Percentiles rank a stretch among this genome's conserved stretches.
phyloP scores from a whole-genome alignment of 2,888 invertebrate species.

The Aphodius sticticus region DNA sequence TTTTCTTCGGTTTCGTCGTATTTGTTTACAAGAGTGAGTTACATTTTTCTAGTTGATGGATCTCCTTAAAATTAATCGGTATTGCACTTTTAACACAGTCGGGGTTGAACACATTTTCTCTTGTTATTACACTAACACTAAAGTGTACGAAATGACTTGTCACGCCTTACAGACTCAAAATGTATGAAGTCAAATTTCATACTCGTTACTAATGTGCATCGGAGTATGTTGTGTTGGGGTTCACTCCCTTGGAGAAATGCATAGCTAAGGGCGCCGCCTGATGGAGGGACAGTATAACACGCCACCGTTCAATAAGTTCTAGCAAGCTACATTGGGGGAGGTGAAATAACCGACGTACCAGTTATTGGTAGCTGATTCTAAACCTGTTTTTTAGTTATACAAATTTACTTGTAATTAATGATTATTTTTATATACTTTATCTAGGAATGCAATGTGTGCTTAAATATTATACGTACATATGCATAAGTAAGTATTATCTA shows the following conservation, averaged over 20 bases:
- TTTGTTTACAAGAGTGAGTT: not conserved
- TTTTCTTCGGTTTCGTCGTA: slow-evolving; percentile 48
- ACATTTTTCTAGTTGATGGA: not conserved
- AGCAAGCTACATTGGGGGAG: slow-evolving; percentile 38
- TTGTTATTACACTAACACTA: slow-evolving; percentile 7
- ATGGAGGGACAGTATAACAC: slow-evolving; percentile 51
- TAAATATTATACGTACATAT: too few species aligned
- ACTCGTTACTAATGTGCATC: slow-evolving; percentile 13
- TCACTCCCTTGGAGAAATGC: slow-evolving; percentile 56
- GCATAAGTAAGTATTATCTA: too few species aligned
- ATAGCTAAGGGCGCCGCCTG: slow-evolving; percentile 53
- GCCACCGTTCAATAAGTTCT: slow-evolving; percentile 56
- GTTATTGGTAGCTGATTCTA: not conserved
- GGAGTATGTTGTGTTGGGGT: slow-evolving; percentile 52
- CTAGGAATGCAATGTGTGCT: too few species aligned
- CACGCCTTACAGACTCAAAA: not conserved
- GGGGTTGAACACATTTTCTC: slow-evolving; percentile 15
- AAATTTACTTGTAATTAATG: too few species aligned
- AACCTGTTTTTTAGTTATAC: too few species aligned
- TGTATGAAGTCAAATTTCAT: slow-evolving; percentile 13
- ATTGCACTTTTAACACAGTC: not conserved
- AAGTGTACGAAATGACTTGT: not conserved
- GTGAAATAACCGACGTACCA: not conserved
- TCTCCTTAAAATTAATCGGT: not conserved
- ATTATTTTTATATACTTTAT: too few species aligned